A percentile compares a stretch with the other conserved stretches of the same genome.
These are phyloP conservation scores for Diabrotica virgifera DNA, from an alignment of 1,140 invertebrate genomes.

Conservation along the genomic window DNA sequence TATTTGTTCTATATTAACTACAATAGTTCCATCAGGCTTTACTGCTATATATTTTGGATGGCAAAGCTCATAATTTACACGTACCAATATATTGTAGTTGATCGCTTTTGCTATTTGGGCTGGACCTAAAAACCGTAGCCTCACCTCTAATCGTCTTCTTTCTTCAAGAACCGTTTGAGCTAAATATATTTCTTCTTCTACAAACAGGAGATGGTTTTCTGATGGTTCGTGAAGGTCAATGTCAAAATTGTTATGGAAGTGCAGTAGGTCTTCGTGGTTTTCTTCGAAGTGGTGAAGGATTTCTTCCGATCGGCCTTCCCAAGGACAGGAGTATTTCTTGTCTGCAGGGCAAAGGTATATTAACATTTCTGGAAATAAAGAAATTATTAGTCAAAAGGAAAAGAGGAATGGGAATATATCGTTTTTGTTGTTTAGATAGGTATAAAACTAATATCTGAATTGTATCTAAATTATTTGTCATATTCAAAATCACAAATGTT, in stretches of 20 bases:
- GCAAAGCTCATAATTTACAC: not conserved
- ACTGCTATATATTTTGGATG: not conserved
- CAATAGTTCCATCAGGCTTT: conserved; percentile 21
- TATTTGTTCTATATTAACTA: conserved; percentile 25
- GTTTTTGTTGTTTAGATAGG: too few relatives aligned
- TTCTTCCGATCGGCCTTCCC: conserved; percentile 38
- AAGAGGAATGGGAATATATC: too few relatives aligned
- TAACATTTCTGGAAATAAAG: conserved; percentile 27
- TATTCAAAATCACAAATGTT: too few relatives aligned
- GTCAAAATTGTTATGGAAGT: conserved; percentile 26
- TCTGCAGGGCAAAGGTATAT: conserved; percentile 41
- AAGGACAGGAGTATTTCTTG: conserved; percentile 34
- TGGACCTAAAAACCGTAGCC: conserved; percentile 51
- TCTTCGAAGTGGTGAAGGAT: conserved; percentile 39
- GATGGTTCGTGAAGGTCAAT: conserved; percentile 26
- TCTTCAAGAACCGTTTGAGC: conserved; percentile 32
- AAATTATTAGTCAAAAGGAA: not conserved
- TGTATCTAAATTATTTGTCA: too few relatives aligned
- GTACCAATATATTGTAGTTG: conserved; percentile 29
- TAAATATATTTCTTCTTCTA: conserved; percentile 38
- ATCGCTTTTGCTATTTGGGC: conserved; percentile 26
- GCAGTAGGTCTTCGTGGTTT: conserved; percentile 37
- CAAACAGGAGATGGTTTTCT: conserved; percentile 35
- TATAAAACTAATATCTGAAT: too few relatives aligned
- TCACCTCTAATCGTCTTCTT: conserved; percentile 25